Base-by-base conservation (phyloP, 1,140 invertebrate species). In the Halictus rubicundus region DNA sequence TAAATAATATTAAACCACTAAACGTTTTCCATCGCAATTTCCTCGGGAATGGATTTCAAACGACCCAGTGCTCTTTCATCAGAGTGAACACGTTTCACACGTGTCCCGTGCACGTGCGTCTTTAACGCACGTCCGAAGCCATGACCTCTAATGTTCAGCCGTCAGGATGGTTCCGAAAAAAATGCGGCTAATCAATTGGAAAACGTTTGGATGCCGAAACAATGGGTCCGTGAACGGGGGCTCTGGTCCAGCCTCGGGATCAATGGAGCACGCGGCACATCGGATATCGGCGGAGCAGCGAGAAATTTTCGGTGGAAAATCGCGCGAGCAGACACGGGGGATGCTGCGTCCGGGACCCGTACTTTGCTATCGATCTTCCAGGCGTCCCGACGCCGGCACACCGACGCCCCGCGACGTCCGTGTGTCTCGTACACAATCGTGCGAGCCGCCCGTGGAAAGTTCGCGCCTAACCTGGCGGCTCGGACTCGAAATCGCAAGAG, bases 341-440 rank as follows among this genome's bases (percentile, higher is more conserved):
- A 91, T 90, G 90, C 90, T 91, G 89, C 83, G 89, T 89, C 90
- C 88, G 90, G 90, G 90, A 89, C 86, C 63, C 63, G 78, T 68
- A 63, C 63, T 83, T 86, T 82, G 73, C 83, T 92, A 91, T 91
- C 91, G 90, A 92, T 91, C 88, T 89, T 82, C 68, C 80, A 78
- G 87, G 87, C 87, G 76, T 87, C 86, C 82, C 79, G 73, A 72
- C 71, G 46, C 73, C 59, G 72, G 1, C 60, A 32, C 71, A 66
- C 78, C 23, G 23, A 74, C 25, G 25, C 76, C 12, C 8, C 4
- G 0, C 25, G 9, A 0, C 23, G 57, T 69, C 46, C 42, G 68
- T 69, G 66, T 61, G 32, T 21, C 46, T 32, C 37, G 16, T n/a
- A 8, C 37, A 39, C 63, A 25, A 25, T 46, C 60, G 60, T 63